phyloP scores from a whole-genome alignment of 1,140 invertebrate genomes.

The Heliconius hermathena region DNA sequence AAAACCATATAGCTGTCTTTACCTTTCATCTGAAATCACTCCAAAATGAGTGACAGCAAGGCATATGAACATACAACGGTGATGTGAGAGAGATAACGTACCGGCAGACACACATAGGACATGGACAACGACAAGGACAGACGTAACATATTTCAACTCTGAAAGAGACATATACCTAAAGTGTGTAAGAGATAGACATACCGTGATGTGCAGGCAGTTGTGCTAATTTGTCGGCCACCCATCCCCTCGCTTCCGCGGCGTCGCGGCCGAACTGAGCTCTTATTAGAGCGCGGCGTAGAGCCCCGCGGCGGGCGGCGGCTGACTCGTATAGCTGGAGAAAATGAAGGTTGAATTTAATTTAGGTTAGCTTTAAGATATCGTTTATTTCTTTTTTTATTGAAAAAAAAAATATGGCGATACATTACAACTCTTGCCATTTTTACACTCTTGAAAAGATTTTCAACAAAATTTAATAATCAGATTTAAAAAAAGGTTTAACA shows the following conservation, averaged over 20 bases:
- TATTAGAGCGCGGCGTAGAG: slow-evolving; percentile 90
- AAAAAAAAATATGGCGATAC: too few species aligned
- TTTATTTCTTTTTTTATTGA: too few species aligned
- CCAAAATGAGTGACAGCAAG: not conserved
- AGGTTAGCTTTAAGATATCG: too few species aligned
- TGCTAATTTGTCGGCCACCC: slow-evolving; percentile 97
- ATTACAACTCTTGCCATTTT: too few species aligned
- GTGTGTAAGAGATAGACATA: slow-evolving; percentile 21
- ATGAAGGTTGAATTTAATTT: not conserved
- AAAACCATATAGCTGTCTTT: too few species aligned
- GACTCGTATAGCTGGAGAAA: slow-evolving; percentile 82
- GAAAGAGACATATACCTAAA: not conserved
- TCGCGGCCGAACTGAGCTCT: slow-evolving; percentile 96
- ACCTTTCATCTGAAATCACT: not conserved
- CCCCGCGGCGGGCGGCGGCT: slow-evolving; percentile 84
- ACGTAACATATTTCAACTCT: not conserved
- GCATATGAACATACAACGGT: not conserved
- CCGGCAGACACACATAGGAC: too few species aligned
- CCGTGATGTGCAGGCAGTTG: slow-evolving; percentile 87
- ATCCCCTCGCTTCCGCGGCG: slow-evolving; percentile 92
- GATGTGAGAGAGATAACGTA: not conserved
- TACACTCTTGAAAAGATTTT: too few species aligned
- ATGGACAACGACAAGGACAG: too few species aligned
- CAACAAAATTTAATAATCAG: too few species aligned
- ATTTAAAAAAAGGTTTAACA: too few species aligned